Conservation (phyloP, 64 coral and sea anemone species). For the Stichodactyla mertensii region DNA sequence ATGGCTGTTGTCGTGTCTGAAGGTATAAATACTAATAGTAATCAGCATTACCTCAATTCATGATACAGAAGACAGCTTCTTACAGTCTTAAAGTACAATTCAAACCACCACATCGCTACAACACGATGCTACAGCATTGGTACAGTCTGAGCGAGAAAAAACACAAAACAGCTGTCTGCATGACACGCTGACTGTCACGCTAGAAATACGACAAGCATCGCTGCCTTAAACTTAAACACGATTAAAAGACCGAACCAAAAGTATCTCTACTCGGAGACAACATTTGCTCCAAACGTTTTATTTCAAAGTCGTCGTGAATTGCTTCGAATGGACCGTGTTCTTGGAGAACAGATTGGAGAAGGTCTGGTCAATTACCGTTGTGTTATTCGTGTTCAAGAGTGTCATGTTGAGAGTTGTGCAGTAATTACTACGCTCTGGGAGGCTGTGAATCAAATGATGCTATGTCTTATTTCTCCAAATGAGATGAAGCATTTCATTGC, state of each 20-base stretch:
- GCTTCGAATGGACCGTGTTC: neutral
- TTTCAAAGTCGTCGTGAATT: neutral
- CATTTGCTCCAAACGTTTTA: neutral
- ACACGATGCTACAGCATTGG: too few relatives aligned
- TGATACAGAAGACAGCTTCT: too few relatives aligned
- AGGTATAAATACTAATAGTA: too few relatives aligned
- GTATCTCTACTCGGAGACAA: neutral
- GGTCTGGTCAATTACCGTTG: neutral
- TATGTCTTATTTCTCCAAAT: neutral
- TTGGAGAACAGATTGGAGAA: constrained; percentile 3
- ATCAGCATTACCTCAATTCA: too few relatives aligned
- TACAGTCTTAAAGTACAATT: too few relatives aligned
- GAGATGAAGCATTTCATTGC: neutral
- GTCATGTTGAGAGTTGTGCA: neutral
- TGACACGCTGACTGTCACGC: too few relatives aligned
- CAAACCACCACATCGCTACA: too few relatives aligned
- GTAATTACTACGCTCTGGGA: neutral
- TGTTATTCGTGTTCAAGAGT: neutral
- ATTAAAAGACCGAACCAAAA: neutral
- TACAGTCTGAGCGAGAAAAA: too few relatives aligned
- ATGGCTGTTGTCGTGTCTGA: too few relatives aligned
- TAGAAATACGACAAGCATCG: neutral
- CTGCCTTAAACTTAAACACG: neutral
- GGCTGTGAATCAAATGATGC: neutral
- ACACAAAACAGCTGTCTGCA: too few relatives aligned